Evolutionary conservation across 1,140 invertebrate species (phyloP), one percentile per base, ranked within the genome.

Genomic region (Drosophila asahinai): DNA sequence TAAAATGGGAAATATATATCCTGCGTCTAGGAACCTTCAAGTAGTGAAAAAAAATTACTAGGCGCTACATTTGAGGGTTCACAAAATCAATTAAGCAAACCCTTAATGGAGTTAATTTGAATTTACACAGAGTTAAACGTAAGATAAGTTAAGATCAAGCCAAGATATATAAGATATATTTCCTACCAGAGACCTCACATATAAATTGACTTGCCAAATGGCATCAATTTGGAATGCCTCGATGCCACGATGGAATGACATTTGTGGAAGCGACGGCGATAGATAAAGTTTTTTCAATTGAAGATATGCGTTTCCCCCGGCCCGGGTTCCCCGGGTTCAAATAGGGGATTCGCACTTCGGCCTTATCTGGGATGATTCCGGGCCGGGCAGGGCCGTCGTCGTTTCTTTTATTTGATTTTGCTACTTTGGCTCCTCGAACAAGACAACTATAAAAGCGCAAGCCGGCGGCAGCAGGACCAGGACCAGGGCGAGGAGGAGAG

Each of bases 401-500:
- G 47, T 36, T 48, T 47, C 51, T 36, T 67, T 74, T 67, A 62
- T 78, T 89, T 80, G 77, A 80, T 83, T 89, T 84, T 70, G 60
- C 72, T 74, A 60, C 67, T 77, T 77, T 62, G 51, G 62, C 70
- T 73, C 36, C 66, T 73, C 36, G 77, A 79, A 81, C 59, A 84
- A 90, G 81, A 89, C 74, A 90, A 76, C 84, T 81, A 89, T 72
- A 81, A 89, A 89, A 81, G 78, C 73, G 77, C 77, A 78, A 89
- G 60, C 36, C 55, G 33, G 9, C 17, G 27, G 30, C 38, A 15
- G 15, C 40, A 38, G 11, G 38, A 42, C 17, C 19, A 54, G 47
- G 38, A 43, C n/a, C 11, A 22, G 38, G 36, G 15, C 0, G 47
- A 52, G 47, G 74, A 42, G 4, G 14, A 48, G 22, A n/a, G 15